Evolutionary conservation across 2,888 invertebrate species (phyloP).

Genomic region (Gastrophysa polygoni): DNA sequence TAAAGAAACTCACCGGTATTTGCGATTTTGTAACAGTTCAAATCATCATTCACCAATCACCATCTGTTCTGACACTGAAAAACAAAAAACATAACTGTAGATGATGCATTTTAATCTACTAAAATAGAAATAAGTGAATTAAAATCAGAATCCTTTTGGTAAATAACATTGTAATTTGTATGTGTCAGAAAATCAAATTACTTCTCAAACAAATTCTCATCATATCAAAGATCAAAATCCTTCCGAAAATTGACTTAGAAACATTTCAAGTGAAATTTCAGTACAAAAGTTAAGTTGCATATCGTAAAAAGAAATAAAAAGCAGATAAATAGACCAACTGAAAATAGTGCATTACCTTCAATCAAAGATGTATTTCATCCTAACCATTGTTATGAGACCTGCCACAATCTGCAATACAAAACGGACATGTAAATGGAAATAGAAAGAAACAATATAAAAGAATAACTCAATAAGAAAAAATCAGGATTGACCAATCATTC

Average conservation of each 20-base stretch:
- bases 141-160: constrained; percentile 44
- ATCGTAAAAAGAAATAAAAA: too few species aligned
- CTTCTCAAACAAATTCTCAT: constrained; percentile 23
- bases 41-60: not conserved
- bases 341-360: too few species aligned
- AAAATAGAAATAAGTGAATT: not conserved
- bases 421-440: too few species aligned
- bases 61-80: not conserved
- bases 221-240: constrained; percentile 14
- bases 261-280: too few species aligned
- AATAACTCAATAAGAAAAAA: not conserved
- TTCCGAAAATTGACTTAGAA: too few species aligned
- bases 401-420: too few species aligned
- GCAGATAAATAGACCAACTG: too few species aligned
- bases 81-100: not conserved
- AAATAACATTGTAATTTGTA: constrained; percentile 40
- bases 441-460: not conserved
- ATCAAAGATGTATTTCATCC: too few species aligned
- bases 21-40: too few species aligned
- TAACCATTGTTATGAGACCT: too few species aligned
- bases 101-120: too few species aligned
- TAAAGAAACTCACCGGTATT: not conserved
- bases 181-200: constrained; percentile 34
- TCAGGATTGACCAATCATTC: constrained; percentile 31
- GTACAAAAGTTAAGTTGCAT: too few species aligned